Base-by-base conservation (phyloP, 2,113 vertebrate genomes). In the Glareola pratincola region DNA sequence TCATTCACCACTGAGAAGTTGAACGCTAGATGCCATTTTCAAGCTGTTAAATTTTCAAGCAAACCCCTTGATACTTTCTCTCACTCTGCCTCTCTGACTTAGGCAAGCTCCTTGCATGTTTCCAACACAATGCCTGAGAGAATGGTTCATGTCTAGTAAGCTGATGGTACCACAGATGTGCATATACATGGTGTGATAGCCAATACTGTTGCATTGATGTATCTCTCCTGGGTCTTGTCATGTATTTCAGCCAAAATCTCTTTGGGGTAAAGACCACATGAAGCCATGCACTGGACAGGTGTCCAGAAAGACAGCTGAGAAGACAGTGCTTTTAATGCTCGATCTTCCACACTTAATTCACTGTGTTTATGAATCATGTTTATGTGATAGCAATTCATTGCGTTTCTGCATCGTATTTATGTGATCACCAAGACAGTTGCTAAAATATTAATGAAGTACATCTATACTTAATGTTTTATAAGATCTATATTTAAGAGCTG, bases 381-480 rank as follows among this genome's bases (percentile, higher is more conserved):
- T 74, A 71, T 77, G 43, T 39, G 54, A 23, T 56, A 75, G n/a
- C 64, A 85, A 76, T 77, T 89, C 10, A 66, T n/a, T 27, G 3
- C 72, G 57, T 60, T 94, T 93, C 53, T 56, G 39, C 71, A 32
- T 88, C 48, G 10, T 56, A 48, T 88, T 90, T 88, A 72, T 6
- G 3, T 64, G 63, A 79, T 79, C 91, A 76, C 1, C 0, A 91
- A 84, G 69, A 22, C 20, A 74, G 39, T 57, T 88, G 59, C 50
- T 96, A 63, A 91, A 95, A 91, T 73, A 88, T 95, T 91, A 66
- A 96, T 92, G 54, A 88, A 83, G 39, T 36, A 50, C 22, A 39
- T 88, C 75, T 83, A 62, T 88, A 77, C 32, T 94, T 86, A 82
- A 77, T 77, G 54, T 76, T 67, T 83, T 10, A 3, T 69, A 53